Percentiles rank a stretch among this genome's conserved stretches.
Evolutionary conservation across 2,113 vertebrate genomes (phyloP).

Genomic region (Zosterops japonicus): DNA sequence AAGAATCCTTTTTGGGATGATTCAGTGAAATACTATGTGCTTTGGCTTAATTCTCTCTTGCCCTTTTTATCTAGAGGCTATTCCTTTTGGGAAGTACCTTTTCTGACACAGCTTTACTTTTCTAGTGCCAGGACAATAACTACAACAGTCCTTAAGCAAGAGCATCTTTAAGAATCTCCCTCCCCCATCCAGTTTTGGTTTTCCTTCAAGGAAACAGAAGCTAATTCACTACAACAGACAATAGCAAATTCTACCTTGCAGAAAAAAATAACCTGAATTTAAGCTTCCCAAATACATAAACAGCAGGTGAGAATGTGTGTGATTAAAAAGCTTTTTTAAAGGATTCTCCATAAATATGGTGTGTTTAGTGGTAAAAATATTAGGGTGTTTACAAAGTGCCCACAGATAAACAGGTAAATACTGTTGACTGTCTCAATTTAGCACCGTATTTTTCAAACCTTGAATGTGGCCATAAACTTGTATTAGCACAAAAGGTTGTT

Average conservation of each 20-base stretch:
- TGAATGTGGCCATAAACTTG: background rate
- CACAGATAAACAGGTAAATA: constrained; percentile 15
- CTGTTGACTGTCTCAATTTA: background rate
- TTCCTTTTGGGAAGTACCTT: background rate
- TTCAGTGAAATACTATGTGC: background rate
- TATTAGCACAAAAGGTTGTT: background rate
- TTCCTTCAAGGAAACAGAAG: background rate
- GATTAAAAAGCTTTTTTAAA: background rate
- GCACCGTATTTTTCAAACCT: background rate
- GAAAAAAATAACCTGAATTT: background rate
- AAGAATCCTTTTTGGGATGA: background rate
- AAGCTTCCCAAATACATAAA: background rate
- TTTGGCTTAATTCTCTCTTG: background rate
- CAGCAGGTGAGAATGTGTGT: background rate
- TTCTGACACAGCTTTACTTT: background rate
- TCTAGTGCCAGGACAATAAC: background rate
- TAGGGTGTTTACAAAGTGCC: background rate
- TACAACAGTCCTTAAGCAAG: background rate
- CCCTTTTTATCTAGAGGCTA: background rate
- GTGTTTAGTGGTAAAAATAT: background rate
- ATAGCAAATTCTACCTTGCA: background rate
- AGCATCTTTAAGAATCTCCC: background rate
- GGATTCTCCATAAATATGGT: background rate
- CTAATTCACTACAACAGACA: background rate
- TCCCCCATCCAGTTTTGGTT: background rate